Conservation (phyloP, 1,140 invertebrate species). For the Bombus fervidus region DNA sequence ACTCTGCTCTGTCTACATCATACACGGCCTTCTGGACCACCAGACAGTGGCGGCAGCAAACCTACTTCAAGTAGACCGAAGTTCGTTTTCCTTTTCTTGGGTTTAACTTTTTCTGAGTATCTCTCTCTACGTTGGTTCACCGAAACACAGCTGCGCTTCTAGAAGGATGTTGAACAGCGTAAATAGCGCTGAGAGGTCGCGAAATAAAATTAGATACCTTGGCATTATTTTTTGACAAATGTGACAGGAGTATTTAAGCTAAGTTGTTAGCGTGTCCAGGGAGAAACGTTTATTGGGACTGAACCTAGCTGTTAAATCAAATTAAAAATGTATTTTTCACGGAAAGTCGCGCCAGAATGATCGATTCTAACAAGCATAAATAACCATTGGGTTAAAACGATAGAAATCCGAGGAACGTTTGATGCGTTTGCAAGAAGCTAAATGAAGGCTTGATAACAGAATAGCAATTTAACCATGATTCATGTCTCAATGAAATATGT, state of each 20-base stretch:
- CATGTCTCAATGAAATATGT: slow-evolving; percentile 5
- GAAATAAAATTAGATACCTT: too few species aligned
- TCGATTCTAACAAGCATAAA: too few species aligned
- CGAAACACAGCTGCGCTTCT: too few species aligned
- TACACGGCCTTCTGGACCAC: slow-evolving; percentile 10
- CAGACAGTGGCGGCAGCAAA: not conserved
- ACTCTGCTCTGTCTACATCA: slow-evolving; percentile 54
- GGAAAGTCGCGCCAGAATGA: not conserved
- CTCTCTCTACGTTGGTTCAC: too few species aligned
- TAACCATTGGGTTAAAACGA: not conserved
- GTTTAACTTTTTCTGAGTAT: too few species aligned
- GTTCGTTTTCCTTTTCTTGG: not conserved
- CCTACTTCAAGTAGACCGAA: not conserved
- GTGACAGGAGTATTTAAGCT: too few species aligned
- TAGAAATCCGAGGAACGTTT: not conserved
- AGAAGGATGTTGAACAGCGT: too few species aligned
- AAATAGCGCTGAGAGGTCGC: too few species aligned
- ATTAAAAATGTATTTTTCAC: not conserved
- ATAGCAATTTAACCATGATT: not conserved
- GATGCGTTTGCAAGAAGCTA: not conserved
- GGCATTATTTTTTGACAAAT: too few species aligned
- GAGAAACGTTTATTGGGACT: not conserved
- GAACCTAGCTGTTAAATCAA: not conserved
- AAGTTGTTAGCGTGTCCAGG: too few species aligned
- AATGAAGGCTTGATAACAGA: not conserved